These are phyloP conservation scores for Geotrupes spiniger DNA, from an alignment of 2,888 invertebrate genomes.

Conservation along the genomic window DNA sequence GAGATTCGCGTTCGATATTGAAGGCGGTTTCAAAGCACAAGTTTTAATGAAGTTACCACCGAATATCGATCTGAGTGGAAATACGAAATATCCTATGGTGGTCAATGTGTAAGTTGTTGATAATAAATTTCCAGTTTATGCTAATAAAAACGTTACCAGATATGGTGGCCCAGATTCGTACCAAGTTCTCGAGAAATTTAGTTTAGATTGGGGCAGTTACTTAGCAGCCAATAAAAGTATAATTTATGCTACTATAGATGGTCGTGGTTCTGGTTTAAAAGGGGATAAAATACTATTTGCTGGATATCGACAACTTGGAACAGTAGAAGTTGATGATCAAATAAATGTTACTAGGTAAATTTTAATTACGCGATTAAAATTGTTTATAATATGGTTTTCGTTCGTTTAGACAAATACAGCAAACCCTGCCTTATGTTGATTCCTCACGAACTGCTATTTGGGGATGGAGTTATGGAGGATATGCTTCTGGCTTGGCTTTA, in stretches of 20 bases:
- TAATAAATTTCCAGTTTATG: background rate
- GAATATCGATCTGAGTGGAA: conserved; percentile 63
- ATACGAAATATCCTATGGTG: conserved; percentile 75
- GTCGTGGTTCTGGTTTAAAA: conserved; percentile 81
- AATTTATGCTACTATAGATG: conserved; percentile 87
- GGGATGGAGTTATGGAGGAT: conserved; percentile 99
- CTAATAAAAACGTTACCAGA: conserved; percentile 48
- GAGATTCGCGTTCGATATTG: conserved; percentile 62
- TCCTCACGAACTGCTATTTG: conserved; percentile 82
- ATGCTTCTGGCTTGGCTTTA: conserved; percentile 83
- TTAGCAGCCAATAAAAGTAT: conserved; percentile 79
- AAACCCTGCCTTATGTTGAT: conserved; percentile 72
- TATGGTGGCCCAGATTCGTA: conserved; percentile 92
- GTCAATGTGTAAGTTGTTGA: conserved; percentile 72
- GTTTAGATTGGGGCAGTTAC: conserved; percentile 84
- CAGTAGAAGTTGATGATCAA: conserved; percentile 89
- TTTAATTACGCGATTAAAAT: conserved; percentile 9
- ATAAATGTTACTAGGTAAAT: conserved; percentile 74
- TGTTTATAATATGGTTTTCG: conserved; percentile 6
- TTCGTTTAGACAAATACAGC: conserved; percentile 60
- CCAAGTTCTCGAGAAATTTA: conserved; percentile 78
- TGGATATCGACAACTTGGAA: conserved; percentile 80
- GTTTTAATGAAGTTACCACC: conserved; percentile 73
- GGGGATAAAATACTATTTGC: conserved; percentile 82
- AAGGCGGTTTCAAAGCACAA: conserved; percentile 67